Evolutionary conservation across 2,888 invertebrate genomes (phyloP), one percentile per base, ranked within the genome.

Genomic region (Dynastes hyllus): DNA sequence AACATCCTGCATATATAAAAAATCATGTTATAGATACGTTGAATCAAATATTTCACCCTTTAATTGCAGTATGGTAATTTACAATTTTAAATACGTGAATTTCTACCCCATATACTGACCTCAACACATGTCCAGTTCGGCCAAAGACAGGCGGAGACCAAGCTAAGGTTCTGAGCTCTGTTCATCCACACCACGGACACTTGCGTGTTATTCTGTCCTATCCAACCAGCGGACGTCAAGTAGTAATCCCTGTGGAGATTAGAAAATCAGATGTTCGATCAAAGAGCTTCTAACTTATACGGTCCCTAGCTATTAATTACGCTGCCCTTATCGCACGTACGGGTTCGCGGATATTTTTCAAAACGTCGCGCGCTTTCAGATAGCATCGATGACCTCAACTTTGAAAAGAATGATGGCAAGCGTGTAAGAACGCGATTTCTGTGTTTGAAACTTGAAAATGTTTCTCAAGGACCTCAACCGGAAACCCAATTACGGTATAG

Each of bases 151-250:
- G 96, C 93, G 81, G 96, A 95, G 85, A 98, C 93, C 81, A 97
- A 93, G 84, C 96, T 96, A 83, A 96, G 92, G 89, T 98, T 98
- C 90, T 98, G 98, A 65, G 95, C 94, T 84, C 98, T 92, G 89
- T 97, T 97, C 93, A 97, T 95, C 96, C 97, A 98, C 78, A 97
- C 95, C 71, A 96, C 95, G 73, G 95, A 93, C 82, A 98, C 92
- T 87, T 95, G 93, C 81, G 92, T 91, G 88, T 95, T 94, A 85
- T 92, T 92, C 86, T 93, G 92, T 85, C 95, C 94, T 85, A 96
- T 93, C 98, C 98, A 98, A 82, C 95, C 94, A 80, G 97, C 97
- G 84, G 96, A 95, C 88, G 96, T 97, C 88, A 98, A 91, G 90
- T 98, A 98, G 90, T 94, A 95, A 87, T 98, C 97, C 90, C 97